Conservation (phyloP, 2,113 vertebrate genomes). For the Ailuropoda melanoleuca region DNA sequence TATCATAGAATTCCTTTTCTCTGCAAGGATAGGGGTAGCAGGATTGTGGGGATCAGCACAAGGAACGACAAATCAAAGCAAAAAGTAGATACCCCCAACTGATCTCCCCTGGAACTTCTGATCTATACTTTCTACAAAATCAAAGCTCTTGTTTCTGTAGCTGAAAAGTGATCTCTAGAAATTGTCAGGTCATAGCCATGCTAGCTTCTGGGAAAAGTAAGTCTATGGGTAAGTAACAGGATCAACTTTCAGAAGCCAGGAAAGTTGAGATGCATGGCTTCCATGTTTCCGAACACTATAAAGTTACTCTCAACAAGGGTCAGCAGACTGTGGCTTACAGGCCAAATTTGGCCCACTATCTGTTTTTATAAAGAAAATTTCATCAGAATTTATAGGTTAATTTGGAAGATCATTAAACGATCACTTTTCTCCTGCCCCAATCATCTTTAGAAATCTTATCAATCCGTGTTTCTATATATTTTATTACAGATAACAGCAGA, state of each 20-base stretch:
- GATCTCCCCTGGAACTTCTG: neutral
- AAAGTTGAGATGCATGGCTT: neutral
- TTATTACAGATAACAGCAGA: neutral
- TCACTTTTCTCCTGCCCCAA: neutral
- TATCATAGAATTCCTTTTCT: neutral
- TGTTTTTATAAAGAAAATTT: neutral
- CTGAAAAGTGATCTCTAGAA: neutral
- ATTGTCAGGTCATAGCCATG: neutral
- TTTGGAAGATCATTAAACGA: neutral
- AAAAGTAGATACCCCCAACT: neutral
- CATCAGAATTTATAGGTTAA: neutral
- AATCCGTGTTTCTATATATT: neutral
- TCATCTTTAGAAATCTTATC: neutral
- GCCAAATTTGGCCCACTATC: neutral
- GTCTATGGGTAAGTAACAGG: neutral
- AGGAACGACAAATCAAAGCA: neutral
- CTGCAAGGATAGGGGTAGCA: fast-evolving
- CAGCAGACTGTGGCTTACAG: neutral
- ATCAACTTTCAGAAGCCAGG: neutral
- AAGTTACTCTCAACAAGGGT: neutral
- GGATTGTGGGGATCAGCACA: neutral
- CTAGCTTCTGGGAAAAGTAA: neutral
- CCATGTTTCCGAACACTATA: neutral
- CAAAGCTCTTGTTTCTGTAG: neutral
- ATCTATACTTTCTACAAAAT: neutral